These are phyloP conservation scores for Holothuria leucospilota DNA, from an alignment of 53 echinoderm and acorn worm genomes.

Conservation along the genomic window DNA sequence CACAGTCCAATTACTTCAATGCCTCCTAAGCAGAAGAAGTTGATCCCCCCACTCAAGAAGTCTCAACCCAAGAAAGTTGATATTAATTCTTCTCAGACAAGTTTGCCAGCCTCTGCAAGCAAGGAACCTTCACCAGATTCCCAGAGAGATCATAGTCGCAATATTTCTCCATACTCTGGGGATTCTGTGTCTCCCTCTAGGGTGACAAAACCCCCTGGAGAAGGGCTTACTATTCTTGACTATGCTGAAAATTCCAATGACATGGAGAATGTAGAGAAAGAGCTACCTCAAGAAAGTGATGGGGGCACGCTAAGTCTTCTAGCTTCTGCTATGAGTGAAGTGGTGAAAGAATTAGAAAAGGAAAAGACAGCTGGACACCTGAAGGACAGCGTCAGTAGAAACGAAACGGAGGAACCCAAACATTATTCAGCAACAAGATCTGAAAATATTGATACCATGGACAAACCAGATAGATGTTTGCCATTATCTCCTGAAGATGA, in stretches of 20 bases:
- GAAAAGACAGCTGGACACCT: slow-evolving; percentile 23
- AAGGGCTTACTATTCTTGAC: slow-evolving; percentile 4
- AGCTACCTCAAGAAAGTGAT: background rate
- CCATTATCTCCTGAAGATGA: no score
- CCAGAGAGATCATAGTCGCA: background rate
- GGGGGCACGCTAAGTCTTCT: slow-evolving; percentile 16
- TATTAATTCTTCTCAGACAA: background rate
- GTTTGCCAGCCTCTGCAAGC: background rate
- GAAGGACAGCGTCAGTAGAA: slow-evolving; percentile 36
- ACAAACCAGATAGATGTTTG: no score
- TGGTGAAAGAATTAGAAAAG: slow-evolving; percentile 41
- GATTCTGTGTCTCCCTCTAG: slow-evolving; percentile 24
- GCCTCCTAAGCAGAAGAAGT: slow-evolving; percentile 69
- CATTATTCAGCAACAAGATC: no score
- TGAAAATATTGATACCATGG: no score
- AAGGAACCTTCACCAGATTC: background rate
- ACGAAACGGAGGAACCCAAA: slow-evolving; percentile 27
- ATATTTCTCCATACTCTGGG: slow-evolving; percentile 5
- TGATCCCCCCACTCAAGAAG: slow-evolving; percentile 62
- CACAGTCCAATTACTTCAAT: slow-evolving; percentile 79
- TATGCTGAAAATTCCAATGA: slow-evolving; percentile 19
- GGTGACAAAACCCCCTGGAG: background rate
- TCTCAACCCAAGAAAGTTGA: slow-evolving; percentile 18
- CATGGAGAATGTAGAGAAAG: background rate
- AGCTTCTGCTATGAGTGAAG: slow-evolving; percentile 44